Base-by-base conservation (phyloP, 2,797 vertebrate genomes). In the Pelodytes ibericus region DNA sequence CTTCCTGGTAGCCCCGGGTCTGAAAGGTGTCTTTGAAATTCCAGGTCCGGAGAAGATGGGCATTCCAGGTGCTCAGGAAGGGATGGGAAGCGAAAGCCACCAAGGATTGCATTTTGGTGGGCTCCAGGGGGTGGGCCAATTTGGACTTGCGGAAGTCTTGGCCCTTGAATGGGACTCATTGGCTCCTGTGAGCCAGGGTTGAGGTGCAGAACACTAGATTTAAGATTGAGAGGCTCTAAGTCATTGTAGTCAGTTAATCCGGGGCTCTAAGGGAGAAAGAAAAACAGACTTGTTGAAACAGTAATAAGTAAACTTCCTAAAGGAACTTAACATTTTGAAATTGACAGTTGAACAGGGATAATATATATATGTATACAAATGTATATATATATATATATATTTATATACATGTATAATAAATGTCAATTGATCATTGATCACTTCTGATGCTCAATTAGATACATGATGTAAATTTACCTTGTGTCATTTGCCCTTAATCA, bases 1-100 rank as follows among this genome's bases (percentile, higher is more conserved):
- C 92, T 96, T 74, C 91, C 92, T 0, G 92, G 91, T 53, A 96
- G 87, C 81, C 92, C 80, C 0, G 96, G 95, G 84, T 98, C 93
- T 16, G 96, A 99, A 80, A 92, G 84, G 31, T 96, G 94, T 92
- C 94, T 94, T 85, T 94, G 95, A 86, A 95, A 93, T 87, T 94
- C 93, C 85, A 90, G 83, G 72, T 86, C 90, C 0, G 86, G 82
- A 65, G 86, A 67, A 62, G 87, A 61, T 53, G 89, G 81, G 61
- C 87, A 88, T 85, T 95, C 90, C 75, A 98, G 92, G 80, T 93
- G 90, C 84, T 96, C 95, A 0, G 97, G 97, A 70, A 98, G 95
- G 26, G 96, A 99, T 47, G 95, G 93, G 84, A 94, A 96, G 4
- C 88, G 94, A 74, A 90, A 87, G 83, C 90, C 90, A 80, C 83